phyloP scores from a whole-genome alignment of 2,888 invertebrate species.

The Microctonus brassicae region DNA sequence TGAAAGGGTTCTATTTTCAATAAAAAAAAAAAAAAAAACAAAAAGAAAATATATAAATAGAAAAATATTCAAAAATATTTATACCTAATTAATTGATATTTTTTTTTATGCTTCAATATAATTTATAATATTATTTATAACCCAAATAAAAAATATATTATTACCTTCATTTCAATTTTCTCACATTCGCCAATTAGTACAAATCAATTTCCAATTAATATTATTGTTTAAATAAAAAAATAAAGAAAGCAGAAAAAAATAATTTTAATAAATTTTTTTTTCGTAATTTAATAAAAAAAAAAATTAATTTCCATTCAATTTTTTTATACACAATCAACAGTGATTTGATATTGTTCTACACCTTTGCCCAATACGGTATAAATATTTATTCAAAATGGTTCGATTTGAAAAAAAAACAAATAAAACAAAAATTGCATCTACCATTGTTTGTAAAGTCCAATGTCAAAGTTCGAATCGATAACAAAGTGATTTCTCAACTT shows the following conservation, averaged over 20 bases:
- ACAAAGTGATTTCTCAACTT: slow-evolving; percentile 46
- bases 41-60: neutral
- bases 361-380: too few species aligned
- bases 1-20: slow-evolving; percentile 58
- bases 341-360: too few species aligned
- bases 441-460: slow-evolving; percentile 39
- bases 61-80: slow-evolving; percentile 7
- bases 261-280: too few species aligned
- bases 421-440: slow-evolving; percentile 29
- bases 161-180: too few species aligned
- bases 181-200: neutral
- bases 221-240: neutral
- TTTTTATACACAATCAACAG: too few species aligned
- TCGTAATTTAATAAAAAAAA: too few species aligned
- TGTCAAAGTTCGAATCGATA: slow-evolving; percentile 53
- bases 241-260: neutral
- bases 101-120: too few species aligned
- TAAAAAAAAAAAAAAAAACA: slow-evolving; percentile 31
- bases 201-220: neutral
- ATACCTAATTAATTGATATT: too few species aligned
- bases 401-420: neutral
- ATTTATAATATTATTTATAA: too few species aligned
- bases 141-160: too few species aligned
- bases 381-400: too few species aligned
- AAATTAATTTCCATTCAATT: too few species aligned